A percentile compares a stretch with the other conserved stretches of the same genome.
phyloP scores from a whole-genome alignment of 2,797 vertebrate species.

The Lepilemur septentrionalis region DNA sequence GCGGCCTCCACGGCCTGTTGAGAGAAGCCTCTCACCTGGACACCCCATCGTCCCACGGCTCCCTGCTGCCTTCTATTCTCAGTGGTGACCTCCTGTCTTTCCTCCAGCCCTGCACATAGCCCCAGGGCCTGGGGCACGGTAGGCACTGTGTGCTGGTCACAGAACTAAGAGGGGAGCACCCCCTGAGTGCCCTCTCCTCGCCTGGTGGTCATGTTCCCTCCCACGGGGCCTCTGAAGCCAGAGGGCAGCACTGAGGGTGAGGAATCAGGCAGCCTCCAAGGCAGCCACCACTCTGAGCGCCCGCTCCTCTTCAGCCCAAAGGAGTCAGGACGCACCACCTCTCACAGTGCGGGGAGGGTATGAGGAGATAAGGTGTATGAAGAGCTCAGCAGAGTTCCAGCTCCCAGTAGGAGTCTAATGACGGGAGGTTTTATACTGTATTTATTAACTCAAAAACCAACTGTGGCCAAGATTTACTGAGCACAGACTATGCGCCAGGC shows the following conservation, averaged over 20 bases:
- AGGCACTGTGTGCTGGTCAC: fast-evolving
- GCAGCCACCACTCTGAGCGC: no score
- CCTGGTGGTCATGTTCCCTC: not conserved
- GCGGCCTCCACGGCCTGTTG: fast-evolving
- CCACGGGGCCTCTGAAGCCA: fast-evolving
- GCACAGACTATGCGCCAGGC: fast-evolving
- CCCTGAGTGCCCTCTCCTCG: fast-evolving
- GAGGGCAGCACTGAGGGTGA: not conserved
- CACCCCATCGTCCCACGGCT: not conserved
- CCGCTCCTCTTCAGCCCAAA: not conserved
- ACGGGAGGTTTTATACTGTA: not conserved
- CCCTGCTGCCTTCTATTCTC: not conserved
- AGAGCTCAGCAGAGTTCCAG: not conserved
- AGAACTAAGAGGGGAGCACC: not conserved
- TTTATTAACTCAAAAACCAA: not conserved
- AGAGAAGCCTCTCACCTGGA: fast-evolving
- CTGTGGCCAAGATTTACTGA: not conserved
- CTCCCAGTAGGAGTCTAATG: not conserved
- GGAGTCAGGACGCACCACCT: not conserved
- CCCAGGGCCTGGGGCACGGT: not conserved
- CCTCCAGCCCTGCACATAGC: fast-evolving
- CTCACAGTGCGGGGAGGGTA: fast-evolving
- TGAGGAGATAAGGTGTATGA: fast-evolving
- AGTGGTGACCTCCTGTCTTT: not conserved
- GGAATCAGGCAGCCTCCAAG: not conserved